Base-by-base conservation (phyloP, 2,888 invertebrate species). In the Apamea crenata region DNA sequence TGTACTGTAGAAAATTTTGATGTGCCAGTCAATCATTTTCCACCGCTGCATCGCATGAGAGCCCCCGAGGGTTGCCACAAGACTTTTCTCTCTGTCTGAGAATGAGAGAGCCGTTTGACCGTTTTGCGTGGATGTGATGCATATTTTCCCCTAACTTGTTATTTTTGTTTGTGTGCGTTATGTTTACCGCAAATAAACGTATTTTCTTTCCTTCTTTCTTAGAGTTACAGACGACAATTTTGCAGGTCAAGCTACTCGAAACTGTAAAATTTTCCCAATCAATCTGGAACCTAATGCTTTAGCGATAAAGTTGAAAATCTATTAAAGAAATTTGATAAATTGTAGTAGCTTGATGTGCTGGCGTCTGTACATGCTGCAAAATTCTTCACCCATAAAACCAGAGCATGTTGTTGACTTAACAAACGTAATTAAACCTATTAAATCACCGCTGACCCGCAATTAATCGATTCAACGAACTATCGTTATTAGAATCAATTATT, bases 401-500 rank as follows among this genome's bases (percentile, higher is more conserved):
- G 56, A 72, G 50, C 73, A 73, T 70, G 63, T 75, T 70, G 44
- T 73, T 71, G 32, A 82, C 74, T 80, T 56, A 56, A 84, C 47
- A 78, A 70, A 87, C 74, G 78, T 82, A 84, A 88, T 89, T 84
- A 81, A 78, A 79, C 77, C 77, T 77, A 90, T 91, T 86, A 90
- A 91, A 89, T 90, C 90, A 90, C 78, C 78, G 85, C 87, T 94
- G 94, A 94, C 93, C 94, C 85, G 88, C 80, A 80, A 77, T 85
- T 94, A 95, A 96, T 94, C 81, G 92, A 94, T 95, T 94, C 95
- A 94, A 86, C 91, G 93, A 94, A 95, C 91, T 87, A 88, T 87
- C 89, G 84, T 92, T 88, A 95, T 94, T 94, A 94, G 85, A 92
- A 92, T 91, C 93, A 92, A 95, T 95, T 94, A 94, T 92, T 93